Percentiles rank a stretch among this genome's conserved stretches.
phyloP scores from a whole-genome alignment of 1,140 invertebrate species.

The Cherax destructor region DNA sequence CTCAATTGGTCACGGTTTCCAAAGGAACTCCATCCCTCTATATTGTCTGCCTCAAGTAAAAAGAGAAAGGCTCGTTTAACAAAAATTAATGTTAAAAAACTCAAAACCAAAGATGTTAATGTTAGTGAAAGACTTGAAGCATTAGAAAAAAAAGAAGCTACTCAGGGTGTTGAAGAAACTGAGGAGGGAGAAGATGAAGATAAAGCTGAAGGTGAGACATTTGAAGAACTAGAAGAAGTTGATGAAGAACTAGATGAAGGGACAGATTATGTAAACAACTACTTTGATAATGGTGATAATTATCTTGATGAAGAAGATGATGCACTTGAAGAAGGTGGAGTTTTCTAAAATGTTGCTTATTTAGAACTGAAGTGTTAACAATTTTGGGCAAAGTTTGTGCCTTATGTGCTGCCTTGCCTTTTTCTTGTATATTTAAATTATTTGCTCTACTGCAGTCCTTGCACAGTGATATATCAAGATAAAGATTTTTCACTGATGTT shows the following conservation, averaged over 20 bases:
- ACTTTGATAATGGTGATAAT: conserved; percentile 91
- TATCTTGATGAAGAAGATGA: conserved; percentile 90
- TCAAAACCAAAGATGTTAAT: conserved; percentile 42
- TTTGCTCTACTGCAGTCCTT: no score
- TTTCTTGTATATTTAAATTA: background rate
- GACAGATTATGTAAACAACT: conserved; percentile 84
- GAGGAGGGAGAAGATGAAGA: conserved; percentile 38
- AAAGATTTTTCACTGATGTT: no score
- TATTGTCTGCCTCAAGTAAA: conserved; percentile 10
- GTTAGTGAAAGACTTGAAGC: conserved; percentile 56
- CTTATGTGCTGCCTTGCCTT: background rate
- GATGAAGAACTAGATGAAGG: conserved; percentile 58
- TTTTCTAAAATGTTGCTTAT: conserved; percentile 54
- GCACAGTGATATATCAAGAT: no score
- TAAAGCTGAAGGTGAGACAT: background rate
- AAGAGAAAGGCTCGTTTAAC: conserved; percentile 16
- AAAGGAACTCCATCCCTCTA: conserved; percentile 49
- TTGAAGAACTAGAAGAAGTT: conserved; percentile 45
- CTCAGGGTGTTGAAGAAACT: conserved; percentile 5
- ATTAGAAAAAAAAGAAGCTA: conserved; percentile 66
- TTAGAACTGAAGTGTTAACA: background rate
- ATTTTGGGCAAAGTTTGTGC: background rate
- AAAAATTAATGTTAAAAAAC: conserved; percentile 45
- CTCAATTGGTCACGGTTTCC: conserved; percentile 53
- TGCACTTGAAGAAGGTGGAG: conserved; percentile 85